Evolutionary conservation across 2,797 vertebrate species (phyloP), one percentile per base, ranked within the genome.

Genomic region (Pelobates cultripes): DNA sequence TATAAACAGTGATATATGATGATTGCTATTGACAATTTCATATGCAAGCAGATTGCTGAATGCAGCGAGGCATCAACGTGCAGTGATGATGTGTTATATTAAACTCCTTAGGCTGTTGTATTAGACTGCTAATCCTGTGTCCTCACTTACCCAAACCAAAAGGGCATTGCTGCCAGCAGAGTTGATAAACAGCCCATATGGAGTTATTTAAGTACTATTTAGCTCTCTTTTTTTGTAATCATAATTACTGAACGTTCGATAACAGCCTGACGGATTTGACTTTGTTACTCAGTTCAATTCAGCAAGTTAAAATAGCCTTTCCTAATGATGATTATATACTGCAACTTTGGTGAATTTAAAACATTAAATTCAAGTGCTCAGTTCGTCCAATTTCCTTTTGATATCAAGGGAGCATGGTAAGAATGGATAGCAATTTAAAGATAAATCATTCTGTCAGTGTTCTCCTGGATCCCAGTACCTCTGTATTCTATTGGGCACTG

Each of bases 81-180:
- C 47, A 10, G 60, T 66, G 41, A 80, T 84, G 69, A 73, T 64
- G n/a, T 7, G 86, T 43, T 76, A 47, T 51, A 43, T 0, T 0
- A 86, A 64, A 78, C 15, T 86, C 79, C 79, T 87, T 4, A 1
- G 61, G 57, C 63, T 41, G 80, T 72, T 41, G 43, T 3, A 0
- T 84, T 82, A 5, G 1, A 81, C 84, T 85, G 85, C 85, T 85
- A 86, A 82, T 89, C 85, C 86, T 53, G 2, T 77, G 79, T 86
- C 77, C 85, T 73, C 0, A 2, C 0, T 80, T 85, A 75, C 15
- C 15, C 61, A 28, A 64, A 64, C 57, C 8, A 14, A n/a, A 61
- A 61, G 57, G 57, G 12, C 61, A 64, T 7, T 64, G 61, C 57
- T 61, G 12, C 13, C 57, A 61, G 57, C 12, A 61, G 61, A 64